Percentiles rank a stretch among this genome's conserved stretches.
Conservation (phyloP, 1,140 invertebrate species). For the Lepidurus apus region DNA sequence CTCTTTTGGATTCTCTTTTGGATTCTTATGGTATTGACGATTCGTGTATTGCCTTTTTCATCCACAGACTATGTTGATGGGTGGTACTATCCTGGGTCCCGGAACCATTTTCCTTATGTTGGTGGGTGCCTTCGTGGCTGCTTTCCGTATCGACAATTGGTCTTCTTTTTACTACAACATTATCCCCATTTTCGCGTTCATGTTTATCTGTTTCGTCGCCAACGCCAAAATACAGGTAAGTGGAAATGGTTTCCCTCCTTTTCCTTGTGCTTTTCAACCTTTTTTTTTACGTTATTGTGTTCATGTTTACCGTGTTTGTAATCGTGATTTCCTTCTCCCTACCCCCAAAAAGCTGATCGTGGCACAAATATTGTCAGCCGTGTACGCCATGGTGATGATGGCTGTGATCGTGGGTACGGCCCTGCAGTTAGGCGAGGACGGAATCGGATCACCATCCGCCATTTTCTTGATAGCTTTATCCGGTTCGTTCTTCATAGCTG, state of each 20-base stretch:
- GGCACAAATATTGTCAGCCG: constrained; percentile 89
- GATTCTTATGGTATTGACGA: background rate
- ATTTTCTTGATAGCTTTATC: constrained; percentile 92
- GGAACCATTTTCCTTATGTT: constrained; percentile 94
- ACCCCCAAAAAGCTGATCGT: constrained; percentile 65
- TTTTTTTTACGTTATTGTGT: constrained; percentile 12
- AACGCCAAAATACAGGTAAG: constrained; percentile 83
- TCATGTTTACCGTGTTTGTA: background rate
- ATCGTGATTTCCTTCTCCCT: constrained; percentile 8
- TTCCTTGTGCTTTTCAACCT: background rate
- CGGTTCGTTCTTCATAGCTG: constrained; percentile 91
- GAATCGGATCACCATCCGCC: constrained; percentile 89
- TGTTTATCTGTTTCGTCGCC: constrained; percentile 86
- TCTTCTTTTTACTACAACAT: constrained; percentile 83
- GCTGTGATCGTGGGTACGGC: constrained; percentile 98
- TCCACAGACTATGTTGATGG: constrained; percentile 60
- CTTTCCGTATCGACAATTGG: constrained; percentile 84
- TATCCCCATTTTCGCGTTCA: constrained; percentile 77
- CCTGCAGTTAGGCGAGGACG: constrained; percentile 90
- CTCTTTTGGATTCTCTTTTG: no score
- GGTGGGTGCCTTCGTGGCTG: constrained; percentile 88
- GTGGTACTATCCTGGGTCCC: constrained; percentile 84
- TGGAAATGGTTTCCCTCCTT: background rate
- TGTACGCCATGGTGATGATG: constrained; percentile 97
- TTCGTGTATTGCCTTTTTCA: background rate